Percentiles rank a stretch among this genome's conserved stretches.
phyloP scores from a whole-genome alignment of 2,888 invertebrate genomes.

The Drosophila acutilabella region DNA sequence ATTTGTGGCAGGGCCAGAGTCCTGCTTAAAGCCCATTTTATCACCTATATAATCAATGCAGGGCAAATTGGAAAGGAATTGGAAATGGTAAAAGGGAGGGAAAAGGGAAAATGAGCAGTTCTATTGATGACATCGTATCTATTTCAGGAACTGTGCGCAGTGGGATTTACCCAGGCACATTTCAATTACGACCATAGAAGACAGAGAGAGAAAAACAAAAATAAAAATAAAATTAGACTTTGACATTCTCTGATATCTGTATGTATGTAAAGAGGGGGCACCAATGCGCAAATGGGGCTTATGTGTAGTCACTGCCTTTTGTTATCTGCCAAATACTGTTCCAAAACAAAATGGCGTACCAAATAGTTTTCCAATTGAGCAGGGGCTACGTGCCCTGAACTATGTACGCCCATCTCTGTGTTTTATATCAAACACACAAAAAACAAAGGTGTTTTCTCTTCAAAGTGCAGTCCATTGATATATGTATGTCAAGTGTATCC shows the following conservation, averaged over 20 bases:
- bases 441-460: constrained; percentile 6
- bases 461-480: constrained; percentile 4
- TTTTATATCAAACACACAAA: constrained; percentile 7
- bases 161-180: constrained; percentile 64
- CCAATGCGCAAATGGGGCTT: constrained; percentile 55
- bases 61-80: constrained; percentile 25
- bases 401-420: constrained; percentile 25
- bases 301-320: constrained; percentile 27
- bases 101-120: constrained; percentile 13
- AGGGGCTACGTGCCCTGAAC: constrained; percentile 61
- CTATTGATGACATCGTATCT: constrained; percentile 70
- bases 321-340: constrained; percentile 36
- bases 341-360: constrained; percentile 65
- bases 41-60: constrained; percentile 57
- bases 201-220: background rate
- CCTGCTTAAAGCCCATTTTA: constrained; percentile 47
- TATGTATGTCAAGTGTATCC: constrained; percentile 75
- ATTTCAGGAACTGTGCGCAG: constrained; percentile 50
- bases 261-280: constrained; percentile 14
- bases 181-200: constrained; percentile 65
- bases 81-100: constrained; percentile 5
- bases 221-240: constrained; percentile 67
- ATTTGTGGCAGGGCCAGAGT: constrained; percentile 29
- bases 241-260: constrained; percentile 66
- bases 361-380: constrained; percentile 7